phyloP scores from a whole-genome alignment of 2,888 invertebrate species.

The Ectemnius cavifrons region DNA sequence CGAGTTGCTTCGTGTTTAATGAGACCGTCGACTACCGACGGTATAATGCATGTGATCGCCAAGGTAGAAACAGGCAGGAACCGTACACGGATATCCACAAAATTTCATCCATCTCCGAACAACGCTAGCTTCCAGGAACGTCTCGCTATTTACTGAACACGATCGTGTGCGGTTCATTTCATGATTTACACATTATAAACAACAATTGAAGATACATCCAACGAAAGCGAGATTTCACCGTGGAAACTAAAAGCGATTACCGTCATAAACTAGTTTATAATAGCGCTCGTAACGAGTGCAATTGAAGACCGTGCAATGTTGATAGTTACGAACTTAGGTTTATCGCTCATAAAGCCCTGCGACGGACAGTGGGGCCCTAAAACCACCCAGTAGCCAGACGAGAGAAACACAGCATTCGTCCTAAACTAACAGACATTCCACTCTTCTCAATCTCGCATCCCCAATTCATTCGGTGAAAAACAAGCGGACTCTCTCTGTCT shows the following conservation, averaged over 20 bases:
- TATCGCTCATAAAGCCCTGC: slow-evolving; percentile 38
- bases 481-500: slow-evolving; percentile 13
- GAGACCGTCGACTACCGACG: too few species aligned
- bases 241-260: slow-evolving; percentile 9
- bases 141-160: too few species aligned
- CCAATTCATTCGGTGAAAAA: slow-evolving; percentile 18
- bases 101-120: too few species aligned
- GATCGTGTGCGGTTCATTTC: background rate
- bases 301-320: slow-evolving; percentile 13
- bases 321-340: slow-evolving; percentile 33
- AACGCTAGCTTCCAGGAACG: too few species aligned
- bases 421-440: slow-evolving; percentile 18
- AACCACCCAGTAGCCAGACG: too few species aligned
- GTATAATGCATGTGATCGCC: too few species aligned
- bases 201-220: slow-evolving; percentile 7
- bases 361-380: too few species aligned
- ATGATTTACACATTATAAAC: slow-evolving; percentile 1
- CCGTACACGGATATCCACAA: too few species aligned
- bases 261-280: slow-evolving; percentile 26
- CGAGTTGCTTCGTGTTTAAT: too few species aligned
- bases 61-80: too few species aligned
- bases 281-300: slow-evolving; percentile 21
- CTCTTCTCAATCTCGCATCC: slow-evolving; percentile 5
- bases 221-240: slow-evolving; percentile 18
- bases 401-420: slow-evolving; percentile 3